These are phyloP conservation scores for Ennomos quercinarius DNA, from an alignment of 2,888 invertebrate species.

Conservation along the genomic window DNA sequence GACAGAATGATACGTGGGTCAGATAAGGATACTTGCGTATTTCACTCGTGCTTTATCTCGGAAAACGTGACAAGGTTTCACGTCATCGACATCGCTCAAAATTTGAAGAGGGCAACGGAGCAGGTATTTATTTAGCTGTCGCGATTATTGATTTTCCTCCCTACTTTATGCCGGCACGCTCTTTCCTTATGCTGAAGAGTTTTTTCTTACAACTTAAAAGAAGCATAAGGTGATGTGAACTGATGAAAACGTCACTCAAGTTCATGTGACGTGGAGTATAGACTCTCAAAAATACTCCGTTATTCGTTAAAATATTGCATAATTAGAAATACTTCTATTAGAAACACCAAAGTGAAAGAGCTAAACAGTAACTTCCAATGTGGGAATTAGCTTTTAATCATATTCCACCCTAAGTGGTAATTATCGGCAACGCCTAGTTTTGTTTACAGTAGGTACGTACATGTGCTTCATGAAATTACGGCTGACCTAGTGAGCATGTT, in stretches of 20 bases:
- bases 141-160: constrained; percentile 25
- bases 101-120: constrained; percentile 23
- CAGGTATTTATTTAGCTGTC: constrained; percentile 24
- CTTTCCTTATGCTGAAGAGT: constrained; percentile 2
- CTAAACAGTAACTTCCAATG: constrained; percentile 2
- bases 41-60: constrained; percentile 51
- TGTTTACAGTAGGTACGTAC: constrained; percentile 34
- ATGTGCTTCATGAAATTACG: constrained; percentile 34
- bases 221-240: no score
- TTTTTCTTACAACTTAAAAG: no score
- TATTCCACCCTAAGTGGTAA: constrained; percentile 20
- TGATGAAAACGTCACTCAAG: no score
- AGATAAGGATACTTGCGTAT: constrained; percentile 50
- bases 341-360: not conserved
- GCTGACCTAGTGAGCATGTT: constrained; percentile 46
- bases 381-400: constrained; percentile 17
- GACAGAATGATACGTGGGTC: constrained; percentile 45
- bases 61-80: constrained; percentile 41
- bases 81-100: constrained; percentile 33
- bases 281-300: no score
- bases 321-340: no score
- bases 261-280: no score
- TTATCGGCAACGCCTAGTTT: constrained; percentile 14
- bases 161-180: constrained; percentile 13
- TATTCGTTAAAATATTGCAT: no score